Conservation (phyloP, 2,113 vertebrate genomes). For the Atrichornis clamosus region DNA sequence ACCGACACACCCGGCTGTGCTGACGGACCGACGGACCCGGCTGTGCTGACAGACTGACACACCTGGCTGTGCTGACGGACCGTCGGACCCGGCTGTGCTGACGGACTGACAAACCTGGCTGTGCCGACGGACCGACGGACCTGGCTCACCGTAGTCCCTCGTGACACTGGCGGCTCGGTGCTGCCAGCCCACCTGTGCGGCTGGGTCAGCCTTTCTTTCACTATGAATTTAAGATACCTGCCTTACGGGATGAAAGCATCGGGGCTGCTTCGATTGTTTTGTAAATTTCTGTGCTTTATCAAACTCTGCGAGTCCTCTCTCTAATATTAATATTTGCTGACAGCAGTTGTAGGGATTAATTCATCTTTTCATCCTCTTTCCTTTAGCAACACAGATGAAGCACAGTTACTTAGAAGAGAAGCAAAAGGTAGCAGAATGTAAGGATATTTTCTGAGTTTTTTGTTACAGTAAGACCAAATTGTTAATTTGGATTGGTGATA, state of each 20-base stretch:
- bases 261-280: background rate
- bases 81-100: background rate
- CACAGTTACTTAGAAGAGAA: slow-evolving; percentile 85
- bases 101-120: background rate
- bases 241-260: background rate
- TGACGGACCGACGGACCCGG: slow-evolving; percentile 56
- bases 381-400: slow-evolving; percentile 68
- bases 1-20: background rate
- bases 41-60: background rate
- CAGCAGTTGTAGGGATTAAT: background rate
- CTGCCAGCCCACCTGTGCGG: slow-evolving; percentile 39
- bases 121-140: slow-evolving; percentile 52
- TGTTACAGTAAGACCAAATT: background rate
- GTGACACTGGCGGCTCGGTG: slow-evolving; percentile 47
- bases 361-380: background rate
- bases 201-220: slow-evolving; percentile 46
- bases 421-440: slow-evolving; percentile 83
- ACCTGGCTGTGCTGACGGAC: slow-evolving; percentile 66
- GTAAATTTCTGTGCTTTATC: slow-evolving; percentile 14
- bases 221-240: slow-evolving; percentile 38
- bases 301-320: background rate
- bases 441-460: slow-evolving; percentile 58
- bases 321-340: slow-evolving; percentile 25
- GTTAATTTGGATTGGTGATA: background rate
- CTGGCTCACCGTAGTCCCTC: slow-evolving; percentile 48